Evolutionary conservation across 1,140 invertebrate genomes (phyloP).

Genomic region (Heterodera carotae): DNA sequence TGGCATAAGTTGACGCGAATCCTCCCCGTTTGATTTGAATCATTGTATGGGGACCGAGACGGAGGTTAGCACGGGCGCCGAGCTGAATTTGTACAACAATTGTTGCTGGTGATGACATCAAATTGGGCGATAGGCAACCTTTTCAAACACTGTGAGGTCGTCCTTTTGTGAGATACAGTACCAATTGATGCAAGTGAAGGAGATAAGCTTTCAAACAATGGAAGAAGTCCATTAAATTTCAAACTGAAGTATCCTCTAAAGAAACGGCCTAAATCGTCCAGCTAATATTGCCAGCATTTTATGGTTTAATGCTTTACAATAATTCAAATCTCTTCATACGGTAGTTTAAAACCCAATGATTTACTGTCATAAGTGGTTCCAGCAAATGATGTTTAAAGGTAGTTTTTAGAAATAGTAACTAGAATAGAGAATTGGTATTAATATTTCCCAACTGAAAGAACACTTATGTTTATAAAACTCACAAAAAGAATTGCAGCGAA

Average conservation of each 20-base stretch:
- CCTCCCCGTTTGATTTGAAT: constrained; percentile 55
- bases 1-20: constrained; percentile 48
- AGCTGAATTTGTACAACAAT: constrained; percentile 42
- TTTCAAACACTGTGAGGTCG: constrained; percentile 60
- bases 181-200: constrained; percentile 60
- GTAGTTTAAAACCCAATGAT: too few relatives aligned
- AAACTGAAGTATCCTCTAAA: too few relatives aligned
- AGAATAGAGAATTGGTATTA: too few relatives aligned
- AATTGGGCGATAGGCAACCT: constrained; percentile 39
- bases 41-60: constrained; percentile 56
- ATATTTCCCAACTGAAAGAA: too few relatives aligned
- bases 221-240: too few relatives aligned
- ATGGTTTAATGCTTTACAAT: too few relatives aligned
- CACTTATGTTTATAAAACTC: too few relatives aligned
- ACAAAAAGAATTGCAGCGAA: constrained; percentile 48
- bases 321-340: too few relatives aligned
- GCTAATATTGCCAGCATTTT: too few relatives aligned
- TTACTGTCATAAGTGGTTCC: too few relatives aligned
- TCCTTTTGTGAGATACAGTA: constrained; percentile 62
- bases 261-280: not conserved
- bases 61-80: constrained; percentile 52
- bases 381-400: too few relatives aligned
- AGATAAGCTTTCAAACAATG: constrained; percentile 41
- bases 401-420: too few relatives aligned
- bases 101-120: not conserved